Evolutionary conservation across 2,888 invertebrate species (phyloP).

Genomic region (Limnephilus lunatus): DNA sequence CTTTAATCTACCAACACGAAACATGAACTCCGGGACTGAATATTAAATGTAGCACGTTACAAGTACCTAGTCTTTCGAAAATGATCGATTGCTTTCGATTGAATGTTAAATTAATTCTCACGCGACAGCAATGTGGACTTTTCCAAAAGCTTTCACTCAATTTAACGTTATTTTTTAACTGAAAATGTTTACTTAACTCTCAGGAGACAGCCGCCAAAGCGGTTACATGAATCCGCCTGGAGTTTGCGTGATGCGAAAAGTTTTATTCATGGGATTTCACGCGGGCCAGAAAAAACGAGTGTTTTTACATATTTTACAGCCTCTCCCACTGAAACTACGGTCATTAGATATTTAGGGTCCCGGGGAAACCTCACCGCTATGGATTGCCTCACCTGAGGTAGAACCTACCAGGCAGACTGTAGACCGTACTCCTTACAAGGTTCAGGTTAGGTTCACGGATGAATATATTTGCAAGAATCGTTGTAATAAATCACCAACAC

Average conservation of each 20-base stretch:
- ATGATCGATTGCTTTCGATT: neutral
- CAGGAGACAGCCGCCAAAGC: neutral
- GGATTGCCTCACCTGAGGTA: neutral
- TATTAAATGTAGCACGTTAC: neutral
- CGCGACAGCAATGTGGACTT: neutral
- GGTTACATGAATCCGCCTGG: neutral
- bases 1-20: no score
- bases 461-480: conserved; percentile 26
- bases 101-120: neutral
- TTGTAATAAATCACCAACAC: conserved; percentile 17
- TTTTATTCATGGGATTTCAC: neutral
- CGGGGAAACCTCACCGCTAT: neutral
- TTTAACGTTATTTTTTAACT: neutral
- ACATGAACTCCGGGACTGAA: neutral
- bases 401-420: neutral
- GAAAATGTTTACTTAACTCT: neutral
- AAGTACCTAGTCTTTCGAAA: neutral
- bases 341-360: neutral
- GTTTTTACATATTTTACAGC: conserved; percentile 2
- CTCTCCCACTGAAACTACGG: neutral
- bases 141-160: neutral
- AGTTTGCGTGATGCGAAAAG: neutral
- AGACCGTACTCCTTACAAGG: neutral
- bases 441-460: conserved; percentile 9
- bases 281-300: neutral